Evolutionary conservation across 2,888 invertebrate genomes (phyloP), one percentile per base, ranked within the genome.

Genomic region (Parasteatoda lunata): DNA sequence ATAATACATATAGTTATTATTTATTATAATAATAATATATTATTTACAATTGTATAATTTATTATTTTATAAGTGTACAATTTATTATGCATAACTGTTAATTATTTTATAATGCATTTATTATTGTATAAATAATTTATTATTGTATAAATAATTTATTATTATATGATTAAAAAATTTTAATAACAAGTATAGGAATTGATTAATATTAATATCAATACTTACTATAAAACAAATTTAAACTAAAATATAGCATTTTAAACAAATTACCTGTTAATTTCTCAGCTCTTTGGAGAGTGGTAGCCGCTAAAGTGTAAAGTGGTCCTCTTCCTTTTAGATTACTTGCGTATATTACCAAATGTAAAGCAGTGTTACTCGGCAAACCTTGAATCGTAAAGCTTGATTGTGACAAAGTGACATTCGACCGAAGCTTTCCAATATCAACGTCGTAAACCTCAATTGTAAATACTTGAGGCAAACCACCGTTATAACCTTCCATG

Each of bases 401-500:
- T 88, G 95, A 93, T 0, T 97, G 96, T 5, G 52, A 73, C 48
- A 84, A 54, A 5, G 82, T 80, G n/a, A 89, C 75, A 69, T 87
- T 88, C 15, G 88, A 85, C 51, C 88, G 59, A n/a, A 88, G 69
- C 49, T 83, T 79, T 13, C 88, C 85, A 8, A 77, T 64, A 69
- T 89, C 88, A 45, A 90, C 86, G 77, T 91, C 91, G 76, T 94
- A 93, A 48, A 97, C 95, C 93, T 97, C 97, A 48, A 97, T 92
- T 80, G 96, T 93, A 92, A 97, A 97, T 4, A 95, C 94, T 92
- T 97, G 97, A 0, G 95, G 95, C 91, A 97, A 93, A 5, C 97
- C 97, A 8, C 97, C 97, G 91, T 97, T 97, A 92, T 97, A 97
- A 0, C 97, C 97, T 91, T 97, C 96, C 7, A 94, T 94, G 91